Base-by-base conservation (phyloP, 2,797 vertebrate genomes). In the Parotocinclus haroldoi region DNA sequence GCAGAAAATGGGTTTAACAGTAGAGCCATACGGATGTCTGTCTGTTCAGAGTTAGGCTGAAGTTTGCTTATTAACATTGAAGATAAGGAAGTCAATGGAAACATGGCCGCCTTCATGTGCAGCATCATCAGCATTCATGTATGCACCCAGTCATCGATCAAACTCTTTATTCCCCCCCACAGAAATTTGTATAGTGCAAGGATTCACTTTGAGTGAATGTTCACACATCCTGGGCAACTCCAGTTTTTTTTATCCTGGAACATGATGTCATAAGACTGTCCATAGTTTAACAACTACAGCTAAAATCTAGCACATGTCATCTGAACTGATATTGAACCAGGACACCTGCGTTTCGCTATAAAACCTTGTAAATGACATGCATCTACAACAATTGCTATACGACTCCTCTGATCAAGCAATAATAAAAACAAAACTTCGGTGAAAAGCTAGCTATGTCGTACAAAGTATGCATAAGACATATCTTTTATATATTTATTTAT, bases 381-480 rank as follows among this genome's bases (percentile, higher is more conserved):
- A 85, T 75, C 73, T 78, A 72, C 70, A 68, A 66, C 71, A 74
- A 71, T 73, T 63, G 77, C 76, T 61, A 80, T 37, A 59, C 74
- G 72, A 69, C 45, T 70, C 48, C 54, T 71, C 40, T 55, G 51
- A 72, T 62, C 85, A 86, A 85, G 83, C 88, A 90, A 89, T 91
- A 27, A 58, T 17, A 91, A 88, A 93, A 94, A 89, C 88, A 3
- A 93, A 27, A 27, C 27, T 5, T 27, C 7, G 17, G 56, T 91
- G 94, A 95, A 97, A 96, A 91, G 93, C 93, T 94, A 91, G 91
- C 91, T 91, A 93, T 93, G 92, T 92, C 91, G 93, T 96, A 98
- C 94, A 95, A 96, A 98, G 94, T 91, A 97, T 95, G 94, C 94
- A 96, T 94, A 94, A 92, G 93, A 95, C 91, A 85, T 90, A 93